A percentile compares a stretch with the other conserved stretches of the same genome.
These are phyloP conservation scores for Drosophila tripunctata DNA, from an alignment of 2,888 invertebrate species.

Conservation along the genomic window DNA sequence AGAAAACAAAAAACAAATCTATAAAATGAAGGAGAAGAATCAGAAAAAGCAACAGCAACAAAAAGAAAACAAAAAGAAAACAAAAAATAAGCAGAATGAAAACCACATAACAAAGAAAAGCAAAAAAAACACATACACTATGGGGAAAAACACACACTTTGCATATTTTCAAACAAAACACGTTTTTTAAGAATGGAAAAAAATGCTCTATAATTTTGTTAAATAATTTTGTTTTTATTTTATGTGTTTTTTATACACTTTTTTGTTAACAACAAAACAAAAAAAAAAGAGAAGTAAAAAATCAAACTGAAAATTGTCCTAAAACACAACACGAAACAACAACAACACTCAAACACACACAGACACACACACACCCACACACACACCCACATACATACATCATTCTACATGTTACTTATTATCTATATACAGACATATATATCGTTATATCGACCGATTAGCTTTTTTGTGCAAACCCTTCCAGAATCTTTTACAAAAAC, in stretches of 20 bases:
- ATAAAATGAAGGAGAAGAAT: constrained; percentile 23
- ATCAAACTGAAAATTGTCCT: constrained; percentile 27
- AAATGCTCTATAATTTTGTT: constrained; percentile 34
- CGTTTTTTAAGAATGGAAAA: constrained; percentile 21
- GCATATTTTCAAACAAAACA: constrained; percentile 49
- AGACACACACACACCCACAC: constrained; percentile 16
- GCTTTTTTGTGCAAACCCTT: constrained; percentile 75
- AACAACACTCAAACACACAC: constrained; percentile 25
- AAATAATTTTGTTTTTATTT: too few species aligned
- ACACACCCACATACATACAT: constrained; percentile 22
- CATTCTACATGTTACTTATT: constrained; percentile 70
- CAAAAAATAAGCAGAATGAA: constrained; percentile 20
- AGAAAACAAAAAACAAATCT: constrained; percentile 39
- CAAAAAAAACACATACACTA: too few species aligned
- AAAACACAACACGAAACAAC: constrained; percentile 19
- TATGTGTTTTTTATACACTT: constrained; percentile 35
- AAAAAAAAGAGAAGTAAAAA: too few species aligned
- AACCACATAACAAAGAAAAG: constrained; percentile 8
- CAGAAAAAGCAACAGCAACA: neutral
- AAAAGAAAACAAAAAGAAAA: constrained; percentile 42
- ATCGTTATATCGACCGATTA: constrained; percentile 72
- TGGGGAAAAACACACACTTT: constrained; percentile 7
- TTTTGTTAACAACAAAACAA: too few species aligned
- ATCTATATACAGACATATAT: constrained; percentile 70
- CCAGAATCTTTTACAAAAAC: constrained; percentile 54